A percentile compares a stretch with the other conserved stretches of the same genome.
Evolutionary conservation across 2,888 invertebrate genomes (phyloP).

Genomic region (Sphaerophoria taeniata): DNA sequence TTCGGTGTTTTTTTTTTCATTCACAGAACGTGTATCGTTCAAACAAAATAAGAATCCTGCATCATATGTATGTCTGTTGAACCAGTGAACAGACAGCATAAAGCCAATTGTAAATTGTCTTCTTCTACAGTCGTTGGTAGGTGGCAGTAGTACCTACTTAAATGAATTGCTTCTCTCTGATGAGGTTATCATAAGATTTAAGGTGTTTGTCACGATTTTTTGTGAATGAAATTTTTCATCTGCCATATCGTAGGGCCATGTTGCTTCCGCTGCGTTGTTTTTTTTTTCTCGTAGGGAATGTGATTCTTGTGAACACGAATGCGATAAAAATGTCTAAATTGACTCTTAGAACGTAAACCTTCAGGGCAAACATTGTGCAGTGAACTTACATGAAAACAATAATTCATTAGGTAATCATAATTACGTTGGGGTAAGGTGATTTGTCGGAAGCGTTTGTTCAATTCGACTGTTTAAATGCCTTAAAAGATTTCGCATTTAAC

Average conservation of each 20-base stretch:
- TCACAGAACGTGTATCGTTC: conserved; percentile 65
- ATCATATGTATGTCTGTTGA: conserved; percentile 25
- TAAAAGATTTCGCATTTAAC: too few relatives aligned
- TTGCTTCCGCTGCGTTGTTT: conserved; percentile 4
- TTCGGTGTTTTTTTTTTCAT: conserved; percentile 62
- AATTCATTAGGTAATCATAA: background rate
- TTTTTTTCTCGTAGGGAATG: background rate
- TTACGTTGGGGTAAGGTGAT: background rate
- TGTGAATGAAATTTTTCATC: conserved; percentile 70
- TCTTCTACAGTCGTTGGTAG: conserved; percentile 23
- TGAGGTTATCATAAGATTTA: conserved; percentile 70
- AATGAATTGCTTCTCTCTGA: conserved; percentile 67
- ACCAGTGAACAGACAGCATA: conserved; percentile 42
- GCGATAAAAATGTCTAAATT: conserved; percentile 42
- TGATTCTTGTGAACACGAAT: conserved; percentile 22
- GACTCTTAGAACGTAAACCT: conserved; percentile 50
- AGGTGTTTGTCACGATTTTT: conserved; percentile 73
- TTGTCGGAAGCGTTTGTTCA: too few relatives aligned
- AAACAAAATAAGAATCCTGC: conserved; percentile 21
- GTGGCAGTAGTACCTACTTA: conserved; percentile 57
- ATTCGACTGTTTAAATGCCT: too few relatives aligned
- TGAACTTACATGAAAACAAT: background rate
- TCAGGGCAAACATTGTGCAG: conserved; percentile 31
- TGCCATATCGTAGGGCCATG: conserved; percentile 19
- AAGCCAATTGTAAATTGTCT: conserved; percentile 66